Evolutionary conservation across 2,797 vertebrate genomes (phyloP), one percentile per base, ranked within the genome.

Genomic region (Garrulus glandarius): DNA sequence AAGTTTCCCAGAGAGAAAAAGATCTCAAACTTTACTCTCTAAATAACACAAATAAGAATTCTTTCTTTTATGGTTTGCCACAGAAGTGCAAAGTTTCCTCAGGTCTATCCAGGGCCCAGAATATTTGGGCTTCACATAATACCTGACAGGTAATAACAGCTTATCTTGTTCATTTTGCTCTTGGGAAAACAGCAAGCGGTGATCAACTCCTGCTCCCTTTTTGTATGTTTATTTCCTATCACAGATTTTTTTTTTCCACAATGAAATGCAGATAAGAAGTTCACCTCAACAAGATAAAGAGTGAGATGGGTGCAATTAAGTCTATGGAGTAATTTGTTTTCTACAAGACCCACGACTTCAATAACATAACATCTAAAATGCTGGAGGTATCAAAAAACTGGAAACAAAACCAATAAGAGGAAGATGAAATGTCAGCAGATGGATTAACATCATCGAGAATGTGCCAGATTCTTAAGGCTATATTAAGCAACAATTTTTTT

Each of bases 311-410:
- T 91, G 89, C 93, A 97, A 94, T 97, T 97, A 97, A 96, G 47
- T 96, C 87, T 84, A 37, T 92, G 81, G 92, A 39, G 91, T 96
- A 97, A 97, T 97, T 94, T 96, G 95, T 95, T 96, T 97, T 96
- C 95, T 96, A 95, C 92, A 89, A 93, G 93, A 87, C 92, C 91
- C 75, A 87, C 64, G 94, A 91, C 92, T 96, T 97, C 89, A 95
- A 95, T 94, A 97, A 96, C 91, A 92, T 91, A 95, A 94, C 86
- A 95, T 94, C 94, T 87, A 96, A 95, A 97, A 89, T 95, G 95
- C 97, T 97, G 91, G 89, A 96, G 95, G 95, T 95, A 92, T 96
- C 90, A 97, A 92, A 96, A 96, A 97, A 72, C 93, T 94, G 93
- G 86, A 96, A 97, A 74, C 70, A 95, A 97, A 95, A 92, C 93